phyloP scores from a whole-genome alignment of 2,888 invertebrate species.

The Elmis aenea region DNA sequence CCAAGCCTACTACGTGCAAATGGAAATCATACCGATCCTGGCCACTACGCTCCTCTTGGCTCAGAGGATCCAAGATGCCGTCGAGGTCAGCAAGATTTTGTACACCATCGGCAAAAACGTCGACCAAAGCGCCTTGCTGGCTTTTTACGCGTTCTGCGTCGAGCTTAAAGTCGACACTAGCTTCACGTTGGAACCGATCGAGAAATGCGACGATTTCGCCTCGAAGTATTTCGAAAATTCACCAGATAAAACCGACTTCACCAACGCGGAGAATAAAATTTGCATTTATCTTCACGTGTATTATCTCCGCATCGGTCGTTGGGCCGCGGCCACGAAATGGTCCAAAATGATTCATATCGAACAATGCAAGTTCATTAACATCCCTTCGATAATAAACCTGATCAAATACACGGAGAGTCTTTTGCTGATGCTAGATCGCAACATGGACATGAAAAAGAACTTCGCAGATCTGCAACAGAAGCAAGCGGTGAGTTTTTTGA shows the following conservation, averaged over 20 bases:
- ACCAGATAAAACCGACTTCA: constrained; percentile 1
- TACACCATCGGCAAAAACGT: constrained; percentile 32
- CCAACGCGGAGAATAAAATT: constrained; percentile 21
- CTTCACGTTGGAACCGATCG: constrained; percentile 50
- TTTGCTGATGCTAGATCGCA: constrained; percentile 20
- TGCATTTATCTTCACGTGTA: constrained; percentile 22
- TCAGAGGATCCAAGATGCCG: constrained; percentile 49
- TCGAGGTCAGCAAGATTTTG: constrained; percentile 47
- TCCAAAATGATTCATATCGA: constrained; percentile 17
- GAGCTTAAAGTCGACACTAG: constrained; percentile 56
- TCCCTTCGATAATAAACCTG: constrained; percentile 19
- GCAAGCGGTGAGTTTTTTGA: constrained; percentile 13
- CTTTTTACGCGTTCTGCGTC: constrained; percentile 56
- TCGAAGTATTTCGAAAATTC: constrained; percentile 30
- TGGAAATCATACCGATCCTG: constrained; percentile 49
- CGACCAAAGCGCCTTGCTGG: constrained; percentile 38
- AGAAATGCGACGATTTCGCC: constrained; percentile 47
- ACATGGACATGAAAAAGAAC: constrained; percentile 16
- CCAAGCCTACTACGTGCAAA: constrained; percentile 44
- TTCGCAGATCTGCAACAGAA: constrained; percentile 14
- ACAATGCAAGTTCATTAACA: constrained; percentile 7
- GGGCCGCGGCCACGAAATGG: constrained; percentile 21
- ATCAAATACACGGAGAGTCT: constrained; percentile 26
- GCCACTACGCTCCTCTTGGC: constrained; percentile 47
- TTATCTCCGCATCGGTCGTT: constrained; percentile 19